Conservation (phyloP, 2,113 vertebrate genomes). For the Xiphophorus couchianus region DNA sequence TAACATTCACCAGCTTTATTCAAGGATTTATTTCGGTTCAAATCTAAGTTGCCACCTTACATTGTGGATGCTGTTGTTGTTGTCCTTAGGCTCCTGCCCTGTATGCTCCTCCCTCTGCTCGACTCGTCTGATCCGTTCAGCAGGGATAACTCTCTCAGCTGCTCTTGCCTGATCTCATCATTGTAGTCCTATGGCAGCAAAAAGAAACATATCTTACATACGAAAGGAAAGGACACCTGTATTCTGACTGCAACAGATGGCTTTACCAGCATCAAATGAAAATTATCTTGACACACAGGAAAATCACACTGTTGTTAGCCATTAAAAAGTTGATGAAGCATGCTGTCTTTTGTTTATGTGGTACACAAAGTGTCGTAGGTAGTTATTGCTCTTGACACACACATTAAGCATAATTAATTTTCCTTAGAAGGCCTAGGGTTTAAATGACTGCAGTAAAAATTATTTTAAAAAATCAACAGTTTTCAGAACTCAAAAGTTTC, state of each 20-base stretch:
- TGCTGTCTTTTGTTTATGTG: slow-evolving; percentile 14
- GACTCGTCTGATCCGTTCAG: slow-evolving; percentile 96
- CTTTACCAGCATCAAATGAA: slow-evolving; percentile 54
- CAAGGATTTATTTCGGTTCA: neutral
- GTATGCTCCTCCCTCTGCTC: slow-evolving; percentile 84
- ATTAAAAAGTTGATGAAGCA: slow-evolving; percentile 43
- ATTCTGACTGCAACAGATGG: slow-evolving; percentile 52
- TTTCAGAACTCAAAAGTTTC: neutral
- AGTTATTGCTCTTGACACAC: slow-evolving; percentile 9
- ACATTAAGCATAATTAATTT: neutral
- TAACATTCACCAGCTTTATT: neutral
- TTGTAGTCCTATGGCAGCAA: slow-evolving; percentile 91
- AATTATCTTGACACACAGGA: slow-evolving; percentile 48
- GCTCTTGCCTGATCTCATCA: slow-evolving; percentile 98
- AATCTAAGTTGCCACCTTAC: slow-evolving; percentile 66
- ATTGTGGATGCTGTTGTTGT: slow-evolving; percentile 82
- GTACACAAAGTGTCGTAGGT: slow-evolving; percentile 3
- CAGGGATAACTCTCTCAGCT: slow-evolving; percentile 93
- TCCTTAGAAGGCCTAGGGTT: slow-evolving; percentile 2
- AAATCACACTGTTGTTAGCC: slow-evolving; percentile 27
- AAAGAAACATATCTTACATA: slow-evolving; percentile 35
- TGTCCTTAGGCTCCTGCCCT: slow-evolving; percentile 86
- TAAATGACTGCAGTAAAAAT: neutral
- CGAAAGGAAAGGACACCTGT: slow-evolving; percentile 52
- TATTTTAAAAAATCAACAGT: neutral